A percentile compares a stretch with the other conserved stretches of the same genome.
These are phyloP conservation scores for Eupleurogrammus muticus DNA, from an alignment of 2,797 vertebrate species.

Conservation along the genomic window DNA sequence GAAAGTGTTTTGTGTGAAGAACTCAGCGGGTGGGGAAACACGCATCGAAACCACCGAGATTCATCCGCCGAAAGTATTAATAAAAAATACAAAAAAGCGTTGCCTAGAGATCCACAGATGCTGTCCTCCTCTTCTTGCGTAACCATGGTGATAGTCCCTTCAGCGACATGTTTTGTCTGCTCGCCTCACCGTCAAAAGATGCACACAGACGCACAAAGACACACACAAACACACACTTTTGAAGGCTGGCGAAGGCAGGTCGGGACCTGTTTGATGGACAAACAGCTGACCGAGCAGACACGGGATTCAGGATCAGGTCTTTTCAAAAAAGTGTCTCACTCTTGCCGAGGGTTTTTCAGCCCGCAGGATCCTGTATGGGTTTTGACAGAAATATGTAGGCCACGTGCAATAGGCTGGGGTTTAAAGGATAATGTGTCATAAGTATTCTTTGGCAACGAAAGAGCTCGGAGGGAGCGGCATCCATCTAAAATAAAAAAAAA, in stretches of 20 bases:
- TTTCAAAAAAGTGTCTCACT: slow-evolving; percentile 11
- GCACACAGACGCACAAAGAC: background rate
- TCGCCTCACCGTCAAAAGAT: slow-evolving; percentile 62
- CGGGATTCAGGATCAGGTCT: slow-evolving; percentile 32
- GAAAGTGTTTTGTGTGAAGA: background rate
- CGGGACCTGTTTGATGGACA: slow-evolving; percentile 23
- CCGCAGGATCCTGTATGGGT: slow-evolving; percentile 1
- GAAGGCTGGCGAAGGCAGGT: slow-evolving; percentile 17
- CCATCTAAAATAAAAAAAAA: background rate
- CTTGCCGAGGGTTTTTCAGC: background rate
- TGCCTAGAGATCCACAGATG: slow-evolving; percentile 58
- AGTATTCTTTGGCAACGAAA: background rate
- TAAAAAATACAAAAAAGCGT: too few relatives aligned
- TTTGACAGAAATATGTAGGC: background rate
- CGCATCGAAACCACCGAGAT: slow-evolving; percentile 41
- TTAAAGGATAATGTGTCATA: background rate
- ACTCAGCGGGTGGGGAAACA: background rate
- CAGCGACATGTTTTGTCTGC: slow-evolving; percentile 64
- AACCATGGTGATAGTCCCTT: slow-evolving; percentile 65
- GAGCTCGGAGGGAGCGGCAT: background rate
- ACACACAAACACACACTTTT: slow-evolving; percentile 11
- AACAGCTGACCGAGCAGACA: slow-evolving; percentile 40
- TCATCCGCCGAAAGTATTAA: slow-evolving; percentile 12
- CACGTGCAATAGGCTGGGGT: background rate
- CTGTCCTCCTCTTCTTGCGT: slow-evolving; percentile 49